Evolutionary conservation across 2,888 invertebrate genomes (phyloP).

Genomic region (Agrochola macilenta): DNA sequence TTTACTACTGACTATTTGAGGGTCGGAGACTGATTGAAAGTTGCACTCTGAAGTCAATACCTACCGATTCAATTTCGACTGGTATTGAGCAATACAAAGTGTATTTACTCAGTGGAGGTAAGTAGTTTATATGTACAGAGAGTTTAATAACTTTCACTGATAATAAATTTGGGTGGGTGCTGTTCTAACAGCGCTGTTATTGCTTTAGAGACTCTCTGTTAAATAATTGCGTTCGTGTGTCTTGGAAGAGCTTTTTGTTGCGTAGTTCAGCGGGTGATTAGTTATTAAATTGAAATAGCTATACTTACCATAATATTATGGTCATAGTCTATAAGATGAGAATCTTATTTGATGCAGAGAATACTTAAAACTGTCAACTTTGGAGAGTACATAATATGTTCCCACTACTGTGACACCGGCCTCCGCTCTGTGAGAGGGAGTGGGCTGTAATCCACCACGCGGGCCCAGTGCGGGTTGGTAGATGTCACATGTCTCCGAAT

Average conservation of each 20-base stretch:
- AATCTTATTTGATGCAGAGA: background rate
- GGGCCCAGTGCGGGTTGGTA: too few species aligned
- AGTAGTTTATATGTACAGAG: constrained; percentile 46
- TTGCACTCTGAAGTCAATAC: constrained; percentile 61
- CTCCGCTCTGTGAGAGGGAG: too few species aligned
- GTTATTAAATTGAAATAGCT: background rate
- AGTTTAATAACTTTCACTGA: constrained; percentile 52
- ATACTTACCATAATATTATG: too few species aligned
- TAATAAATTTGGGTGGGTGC: constrained; percentile 37
- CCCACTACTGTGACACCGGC: too few species aligned
- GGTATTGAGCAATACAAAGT: constrained; percentile 57
- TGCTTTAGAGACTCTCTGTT: constrained; percentile 11
- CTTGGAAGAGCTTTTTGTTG: background rate
- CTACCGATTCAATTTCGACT: constrained; percentile 50
- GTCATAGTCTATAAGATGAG: background rate
- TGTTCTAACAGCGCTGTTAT: constrained; percentile 14
- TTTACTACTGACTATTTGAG: constrained; percentile 60
- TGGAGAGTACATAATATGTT: background rate
- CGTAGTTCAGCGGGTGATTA: background rate
- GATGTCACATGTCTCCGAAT: too few species aligned
- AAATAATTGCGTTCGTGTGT: constrained; percentile 17
- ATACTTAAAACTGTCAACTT: background rate
- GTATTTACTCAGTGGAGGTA: constrained; percentile 51
- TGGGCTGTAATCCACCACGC: too few species aligned
- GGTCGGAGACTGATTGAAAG: constrained; percentile 63